These are phyloP conservation scores for Tillus elongatus DNA, from an alignment of 2,888 invertebrate genomes.

Conservation along the genomic window DNA sequence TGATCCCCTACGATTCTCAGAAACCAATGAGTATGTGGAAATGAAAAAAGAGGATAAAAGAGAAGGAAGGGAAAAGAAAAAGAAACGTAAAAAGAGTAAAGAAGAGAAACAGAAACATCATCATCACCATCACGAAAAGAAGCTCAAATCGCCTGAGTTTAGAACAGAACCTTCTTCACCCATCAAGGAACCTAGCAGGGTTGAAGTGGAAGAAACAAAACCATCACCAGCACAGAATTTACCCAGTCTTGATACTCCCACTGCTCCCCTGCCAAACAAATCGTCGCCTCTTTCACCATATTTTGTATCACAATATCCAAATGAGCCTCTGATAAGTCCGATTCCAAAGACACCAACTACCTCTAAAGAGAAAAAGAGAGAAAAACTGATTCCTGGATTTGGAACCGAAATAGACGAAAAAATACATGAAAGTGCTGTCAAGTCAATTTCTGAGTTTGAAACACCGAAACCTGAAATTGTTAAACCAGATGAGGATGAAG, in stretches of 20 bases:
- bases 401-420: conserved; percentile 57
- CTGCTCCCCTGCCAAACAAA: conserved; percentile 38
- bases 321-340: conserved; percentile 44
- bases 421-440: conserved; percentile 70
- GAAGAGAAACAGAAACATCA: conserved; percentile 65
- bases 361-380: conserved; percentile 46
- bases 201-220: conserved; percentile 30
- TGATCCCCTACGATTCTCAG: conserved; percentile 31
- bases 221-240: conserved; percentile 51
- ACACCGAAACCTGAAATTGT: conserved; percentile 28
- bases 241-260: conserved; percentile 52
- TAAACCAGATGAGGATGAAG: conserved; percentile 25
- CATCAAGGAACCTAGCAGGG: conserved; percentile 23
- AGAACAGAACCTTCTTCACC: conserved; percentile 23
- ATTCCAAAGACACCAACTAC: conserved; percentile 44
- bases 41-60: conserved; percentile 43
- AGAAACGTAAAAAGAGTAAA: conserved; percentile 75
- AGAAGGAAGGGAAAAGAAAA: conserved; percentile 69
- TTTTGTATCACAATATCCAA: too few species aligned
- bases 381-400: conserved; percentile 59
- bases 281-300: conserved; percentile 32
- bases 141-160: conserved; percentile 12
- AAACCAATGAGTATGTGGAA: conserved; percentile 18
- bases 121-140: conserved; percentile 54
- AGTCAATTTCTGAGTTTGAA: conserved; percentile 61